Conservation (phyloP, 2,888 invertebrate genomes). For the Dryobotodes eremita region DNA sequence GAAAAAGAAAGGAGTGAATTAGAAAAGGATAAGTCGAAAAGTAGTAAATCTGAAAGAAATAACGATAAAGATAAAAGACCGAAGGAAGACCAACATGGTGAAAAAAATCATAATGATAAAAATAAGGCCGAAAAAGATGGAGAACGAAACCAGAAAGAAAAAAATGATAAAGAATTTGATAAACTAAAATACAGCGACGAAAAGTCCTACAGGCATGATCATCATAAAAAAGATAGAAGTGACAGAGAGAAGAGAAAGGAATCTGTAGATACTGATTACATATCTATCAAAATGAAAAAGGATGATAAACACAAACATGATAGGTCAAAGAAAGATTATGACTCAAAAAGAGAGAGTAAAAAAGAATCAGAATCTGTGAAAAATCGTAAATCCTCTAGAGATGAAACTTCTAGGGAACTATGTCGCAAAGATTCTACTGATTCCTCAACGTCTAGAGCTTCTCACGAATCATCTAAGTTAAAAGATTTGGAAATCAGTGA, state of each 20-base stretch:
- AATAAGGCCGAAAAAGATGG: conserved; percentile 75
- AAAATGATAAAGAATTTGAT: conserved; percentile 78
- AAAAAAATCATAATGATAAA: conserved; percentile 75
- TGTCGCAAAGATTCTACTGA: conserved; percentile 89
- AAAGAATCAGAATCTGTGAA: conserved; percentile 82
- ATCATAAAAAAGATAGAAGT: conserved; percentile 86
- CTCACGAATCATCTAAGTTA: conserved; percentile 84
- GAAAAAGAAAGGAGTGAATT: conserved; percentile 84
- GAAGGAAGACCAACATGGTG: conserved; percentile 71
- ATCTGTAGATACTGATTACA: conserved; percentile 73
- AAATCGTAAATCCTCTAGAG: conserved; percentile 85
- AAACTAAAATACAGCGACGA: conserved; percentile 82
- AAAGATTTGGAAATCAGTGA: conserved; percentile 84
- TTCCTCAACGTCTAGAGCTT: conserved; percentile 86
- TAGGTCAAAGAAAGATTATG: conserved; percentile 83
- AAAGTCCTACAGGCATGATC: conserved; percentile 86
- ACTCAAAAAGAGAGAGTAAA: conserved; percentile 86
- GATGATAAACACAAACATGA: conserved; percentile 89
- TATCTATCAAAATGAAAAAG: conserved; percentile 78
- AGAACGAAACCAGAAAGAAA: conserved; percentile 79
- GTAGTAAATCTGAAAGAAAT: conserved; percentile 74
- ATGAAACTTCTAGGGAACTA: conserved; percentile 84
- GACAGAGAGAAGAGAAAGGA: conserved; percentile 85
- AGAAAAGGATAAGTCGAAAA: conserved; percentile 79
- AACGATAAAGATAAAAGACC: conserved; percentile 82